phyloP scores from a whole-genome alignment of 2,888 invertebrate genomes.

The Harpalus rufipes region DNA sequence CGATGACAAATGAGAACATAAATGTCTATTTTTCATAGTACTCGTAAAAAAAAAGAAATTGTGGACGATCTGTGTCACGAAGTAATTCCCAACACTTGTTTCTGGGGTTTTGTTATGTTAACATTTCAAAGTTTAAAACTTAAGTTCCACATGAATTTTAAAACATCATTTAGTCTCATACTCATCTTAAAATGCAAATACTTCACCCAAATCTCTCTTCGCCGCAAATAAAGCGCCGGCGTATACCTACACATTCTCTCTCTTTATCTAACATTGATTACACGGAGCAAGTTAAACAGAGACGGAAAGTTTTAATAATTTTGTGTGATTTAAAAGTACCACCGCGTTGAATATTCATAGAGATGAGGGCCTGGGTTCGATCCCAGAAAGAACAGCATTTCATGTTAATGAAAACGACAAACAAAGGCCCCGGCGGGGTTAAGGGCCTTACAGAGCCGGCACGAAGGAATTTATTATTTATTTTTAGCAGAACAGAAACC shows the following conservation, averaged over 20 bases:
- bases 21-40: no score
- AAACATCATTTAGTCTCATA: constrained; percentile 16
- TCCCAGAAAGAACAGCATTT: constrained; percentile 26
- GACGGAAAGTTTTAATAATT: constrained; percentile 36
- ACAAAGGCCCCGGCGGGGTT: constrained; percentile 25
- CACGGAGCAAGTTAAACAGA: not conserved
- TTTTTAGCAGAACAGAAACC: no score
- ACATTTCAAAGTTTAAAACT: not conserved
- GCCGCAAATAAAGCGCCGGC: constrained; percentile 14
- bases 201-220: constrained; percentile 9
- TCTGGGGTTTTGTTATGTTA: not conserved
- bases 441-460: constrained; percentile 13
- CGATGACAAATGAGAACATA: no score
- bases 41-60: no score
- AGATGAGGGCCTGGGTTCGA: constrained; percentile 1
- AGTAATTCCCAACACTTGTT: not conserved
- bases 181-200: constrained; percentile 46
- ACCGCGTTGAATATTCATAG: constrained; percentile 28
- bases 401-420: constrained; percentile 30
- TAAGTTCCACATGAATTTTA: constrained; percentile 14
- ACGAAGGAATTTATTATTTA: not conserved
- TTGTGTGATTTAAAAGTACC: constrained; percentile 35
- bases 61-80: no score
- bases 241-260: constrained; percentile 4
- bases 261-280: not conserved